These are phyloP conservation scores for Gorsachius goisagi DNA, from an alignment of 2,113 vertebrate species.

Conservation along the genomic window DNA sequence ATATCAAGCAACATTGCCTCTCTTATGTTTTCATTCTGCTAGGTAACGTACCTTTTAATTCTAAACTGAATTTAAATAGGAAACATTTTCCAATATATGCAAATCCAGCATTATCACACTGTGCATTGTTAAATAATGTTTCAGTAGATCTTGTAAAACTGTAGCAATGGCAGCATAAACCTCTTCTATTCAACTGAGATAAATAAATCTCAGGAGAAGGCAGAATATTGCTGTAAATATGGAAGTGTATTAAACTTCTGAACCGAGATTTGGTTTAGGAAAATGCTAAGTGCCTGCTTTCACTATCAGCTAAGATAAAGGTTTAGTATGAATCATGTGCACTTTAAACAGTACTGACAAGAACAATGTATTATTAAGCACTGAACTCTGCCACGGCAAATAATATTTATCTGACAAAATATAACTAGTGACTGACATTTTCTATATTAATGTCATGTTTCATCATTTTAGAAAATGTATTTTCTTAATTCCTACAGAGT, in stretches of 20 bases:
- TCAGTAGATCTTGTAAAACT: background rate
- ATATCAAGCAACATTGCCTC: background rate
- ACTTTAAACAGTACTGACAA: conserved; percentile 51
- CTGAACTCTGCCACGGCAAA: conserved; percentile 25
- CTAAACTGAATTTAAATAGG: background rate
- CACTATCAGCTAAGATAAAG: conserved; percentile 31
- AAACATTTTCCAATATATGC: conserved; percentile 30
- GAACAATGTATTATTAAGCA: conserved; percentile 25
- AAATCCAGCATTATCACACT: conserved; percentile 2
- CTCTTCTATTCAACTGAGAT: background rate
- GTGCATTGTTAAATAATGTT: conserved; percentile 12
- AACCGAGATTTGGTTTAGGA: conserved; percentile 3
- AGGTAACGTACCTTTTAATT: background rate
- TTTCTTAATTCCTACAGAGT: conserved; percentile 35
- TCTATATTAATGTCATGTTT: conserved; percentile 21
- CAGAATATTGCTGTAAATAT: conserved; percentile 32
- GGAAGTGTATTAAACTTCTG: conserved; percentile 21
- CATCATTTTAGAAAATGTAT: conserved; percentile 28
- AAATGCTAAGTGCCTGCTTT: conserved; percentile 24
- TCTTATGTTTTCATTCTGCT: background rate
- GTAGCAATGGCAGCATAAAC: background rate
- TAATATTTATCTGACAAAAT: conserved; percentile 55
- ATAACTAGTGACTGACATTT: conserved; percentile 45
- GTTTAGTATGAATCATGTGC: conserved; percentile 47
- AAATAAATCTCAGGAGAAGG: conserved; percentile 43